Base-by-base conservation (phyloP, 1,140 invertebrate species). In the Drosophila saltans region DNA sequence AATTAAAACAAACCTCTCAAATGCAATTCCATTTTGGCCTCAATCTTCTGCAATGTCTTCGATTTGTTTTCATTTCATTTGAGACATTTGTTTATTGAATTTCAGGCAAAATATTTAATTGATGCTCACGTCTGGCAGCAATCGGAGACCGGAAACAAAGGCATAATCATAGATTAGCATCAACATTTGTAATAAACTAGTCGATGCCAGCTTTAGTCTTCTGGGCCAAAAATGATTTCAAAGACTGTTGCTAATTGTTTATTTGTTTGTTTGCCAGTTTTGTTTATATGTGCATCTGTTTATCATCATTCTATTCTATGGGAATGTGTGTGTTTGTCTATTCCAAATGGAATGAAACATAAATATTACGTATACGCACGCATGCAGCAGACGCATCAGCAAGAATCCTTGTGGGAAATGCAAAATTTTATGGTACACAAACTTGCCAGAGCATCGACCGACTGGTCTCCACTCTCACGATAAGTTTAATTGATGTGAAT, bases 301-400 rank as follows among this genome's bases (percentile, higher is more conserved):
- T 16, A 36, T 36, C 7, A 45, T 39, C 7, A 45, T 39, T 3
- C 24, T 21, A 8, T 11, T 28, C 30, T 24, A 39, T 4, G 30
- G 26, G 41, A 30, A 2, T 16, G 45, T 74, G 71, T 72, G 59
- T 65, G 66, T 69, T 24, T 52, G 45, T 24, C 21, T 52, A 52
- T 66, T 43, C 43, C 40, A 28, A 58, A 66, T 55, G 66, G 68
- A 82, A 88, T 88, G 69, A 89, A 89, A 89, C 84, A 89, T 84
- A 89, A 89, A 89, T 89, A 89, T 84, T 83, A 84, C 84, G 80
- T 77, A 89, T 89, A 74, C 75, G 77, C 65, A 74, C 75, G 77
- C 65, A 74, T 62, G 28, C 64, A 40, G 65, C 26, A 57, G 56
- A n/a, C 40, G 36, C 39, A 67, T 55, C 69, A 69, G 67, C 62